phyloP scores from a whole-genome alignment of 1,140 invertebrate genomes.

The Parasteatoda tepidariorum region DNA sequence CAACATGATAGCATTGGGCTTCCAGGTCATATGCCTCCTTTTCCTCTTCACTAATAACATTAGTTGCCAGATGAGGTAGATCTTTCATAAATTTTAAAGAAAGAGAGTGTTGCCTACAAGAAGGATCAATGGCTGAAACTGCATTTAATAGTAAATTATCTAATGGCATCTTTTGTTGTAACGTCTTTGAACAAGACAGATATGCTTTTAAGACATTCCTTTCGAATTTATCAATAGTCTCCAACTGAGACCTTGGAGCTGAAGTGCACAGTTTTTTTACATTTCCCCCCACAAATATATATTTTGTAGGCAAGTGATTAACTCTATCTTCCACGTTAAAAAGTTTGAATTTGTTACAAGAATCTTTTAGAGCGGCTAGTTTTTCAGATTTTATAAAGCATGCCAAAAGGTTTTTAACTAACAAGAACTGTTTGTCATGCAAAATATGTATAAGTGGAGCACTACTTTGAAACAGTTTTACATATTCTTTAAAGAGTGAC shows the following conservation, averaged over 20 bases:
- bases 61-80: not conserved
- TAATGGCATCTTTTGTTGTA: not conserved
- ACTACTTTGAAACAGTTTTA: too few relatives aligned
- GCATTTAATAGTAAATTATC: not conserved
- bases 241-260: not conserved
- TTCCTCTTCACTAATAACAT: not conserved
- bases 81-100: not conserved
- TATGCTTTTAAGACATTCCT: conserved; percentile 5
- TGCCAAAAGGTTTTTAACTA: not conserved
- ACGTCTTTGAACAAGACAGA: not conserved
- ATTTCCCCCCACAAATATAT: conserved; percentile 11
- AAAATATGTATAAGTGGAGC: not conserved
- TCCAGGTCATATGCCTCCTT: not conserved
- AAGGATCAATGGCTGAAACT: not conserved
- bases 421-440: not conserved
- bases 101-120: too few relatives aligned
- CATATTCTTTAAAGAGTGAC: too few relatives aligned
- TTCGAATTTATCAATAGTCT: not conserved
- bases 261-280: not conserved
- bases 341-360: not conserved
- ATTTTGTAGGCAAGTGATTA: not conserved
- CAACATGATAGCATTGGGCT: too few relatives aligned
- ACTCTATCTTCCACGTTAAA: not conserved
- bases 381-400: not conserved
- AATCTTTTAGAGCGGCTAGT: not conserved